Evolutionary conservation across 1,140 invertebrate genomes (phyloP).

Genomic region (Pseudoatta argentina): DNA sequence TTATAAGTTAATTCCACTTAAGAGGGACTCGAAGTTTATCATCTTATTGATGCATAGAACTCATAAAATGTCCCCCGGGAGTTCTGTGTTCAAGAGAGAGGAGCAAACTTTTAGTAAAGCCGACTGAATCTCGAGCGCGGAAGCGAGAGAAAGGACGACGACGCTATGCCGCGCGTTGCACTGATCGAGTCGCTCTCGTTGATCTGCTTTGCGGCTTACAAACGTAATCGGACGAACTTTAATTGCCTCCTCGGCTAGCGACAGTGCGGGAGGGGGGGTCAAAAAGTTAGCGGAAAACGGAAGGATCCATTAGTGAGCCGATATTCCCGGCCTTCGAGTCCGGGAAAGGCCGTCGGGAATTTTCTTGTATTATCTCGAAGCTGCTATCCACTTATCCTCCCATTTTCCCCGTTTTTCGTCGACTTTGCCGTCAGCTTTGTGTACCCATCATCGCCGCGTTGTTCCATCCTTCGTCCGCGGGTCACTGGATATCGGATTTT

Average conservation of each 20-base stretch:
- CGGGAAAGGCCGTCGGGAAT: constrained; percentile 34
- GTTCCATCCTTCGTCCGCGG: constrained; percentile 30
- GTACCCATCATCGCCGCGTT: constrained; percentile 30
- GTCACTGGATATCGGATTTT: constrained; percentile 47
- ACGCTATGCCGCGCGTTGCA: background rate
- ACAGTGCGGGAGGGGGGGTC: background rate
- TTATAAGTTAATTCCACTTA: constrained; percentile 6
- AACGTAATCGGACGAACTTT: constrained; percentile 58
- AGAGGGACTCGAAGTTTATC: constrained; percentile 14
- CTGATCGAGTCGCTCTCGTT: constrained; percentile 35
- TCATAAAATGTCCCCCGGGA: constrained; percentile 10
- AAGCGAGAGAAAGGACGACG: constrained; percentile 19
- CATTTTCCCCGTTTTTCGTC: constrained; percentile 36
- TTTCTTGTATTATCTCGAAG: constrained; percentile 65
- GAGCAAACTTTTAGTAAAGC: constrained; percentile 7
- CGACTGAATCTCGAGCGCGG: background rate
- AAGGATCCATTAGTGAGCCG: constrained; percentile 66
- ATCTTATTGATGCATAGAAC: constrained; percentile 13
- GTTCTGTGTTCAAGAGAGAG: background rate
- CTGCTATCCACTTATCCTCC: constrained; percentile 44
- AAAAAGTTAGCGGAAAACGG: constrained; percentile 59
- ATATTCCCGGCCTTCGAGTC: constrained; percentile 43
- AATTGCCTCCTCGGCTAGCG: constrained; percentile 49
- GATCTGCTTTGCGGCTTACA: constrained; percentile 53
- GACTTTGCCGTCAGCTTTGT: constrained; percentile 39